phyloP scores from a whole-genome alignment of 2,797 vertebrate species.

The Gymnocypris eckloni region DNA sequence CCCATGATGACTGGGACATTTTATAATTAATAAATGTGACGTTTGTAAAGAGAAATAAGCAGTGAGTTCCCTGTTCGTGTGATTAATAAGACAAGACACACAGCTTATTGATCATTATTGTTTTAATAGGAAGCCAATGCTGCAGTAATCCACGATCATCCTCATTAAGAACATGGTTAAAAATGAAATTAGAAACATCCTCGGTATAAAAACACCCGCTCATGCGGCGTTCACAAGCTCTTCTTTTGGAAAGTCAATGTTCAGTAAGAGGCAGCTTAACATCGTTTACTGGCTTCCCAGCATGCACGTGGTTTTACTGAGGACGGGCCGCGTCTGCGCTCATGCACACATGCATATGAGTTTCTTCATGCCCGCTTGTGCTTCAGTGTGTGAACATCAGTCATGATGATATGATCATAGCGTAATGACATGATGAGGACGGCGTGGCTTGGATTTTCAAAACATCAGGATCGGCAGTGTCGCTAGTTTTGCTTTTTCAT shows the following conservation, averaged over 20 bases:
- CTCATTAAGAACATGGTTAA: conserved; percentile 74
- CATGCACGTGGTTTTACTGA: conserved; percentile 82
- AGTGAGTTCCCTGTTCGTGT: neutral
- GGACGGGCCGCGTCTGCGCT: conserved; percentile 66
- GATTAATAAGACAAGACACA: neutral
- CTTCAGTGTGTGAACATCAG: too few species aligned
- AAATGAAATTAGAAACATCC: conserved; percentile 82
- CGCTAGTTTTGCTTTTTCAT: too few species aligned
- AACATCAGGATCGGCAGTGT: too few species aligned
- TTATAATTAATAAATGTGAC: neutral
- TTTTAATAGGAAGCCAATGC: conserved; percentile 71
- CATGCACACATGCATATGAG: conserved; percentile 78
- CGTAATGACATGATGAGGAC: too few species aligned
- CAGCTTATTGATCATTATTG: conserved; percentile 16
- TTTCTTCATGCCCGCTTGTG: conserved; percentile 77
- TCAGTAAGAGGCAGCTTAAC: conserved; percentile 63
- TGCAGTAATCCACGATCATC: conserved; percentile 75
- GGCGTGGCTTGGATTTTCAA: too few species aligned
- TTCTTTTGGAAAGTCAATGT: conserved; percentile 62
- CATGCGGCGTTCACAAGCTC: conserved; percentile 77
- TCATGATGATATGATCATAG: too few species aligned
- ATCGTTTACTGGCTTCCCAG: conserved; percentile 66
- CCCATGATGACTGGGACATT: neutral
- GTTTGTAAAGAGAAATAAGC: neutral
- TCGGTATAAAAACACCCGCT: conserved; percentile 81